Percentiles rank a stretch among this genome's conserved stretches.
Evolutionary conservation across 2,888 invertebrate species (phyloP).

Genomic region (Eudasyphora cyanicolor): DNA sequence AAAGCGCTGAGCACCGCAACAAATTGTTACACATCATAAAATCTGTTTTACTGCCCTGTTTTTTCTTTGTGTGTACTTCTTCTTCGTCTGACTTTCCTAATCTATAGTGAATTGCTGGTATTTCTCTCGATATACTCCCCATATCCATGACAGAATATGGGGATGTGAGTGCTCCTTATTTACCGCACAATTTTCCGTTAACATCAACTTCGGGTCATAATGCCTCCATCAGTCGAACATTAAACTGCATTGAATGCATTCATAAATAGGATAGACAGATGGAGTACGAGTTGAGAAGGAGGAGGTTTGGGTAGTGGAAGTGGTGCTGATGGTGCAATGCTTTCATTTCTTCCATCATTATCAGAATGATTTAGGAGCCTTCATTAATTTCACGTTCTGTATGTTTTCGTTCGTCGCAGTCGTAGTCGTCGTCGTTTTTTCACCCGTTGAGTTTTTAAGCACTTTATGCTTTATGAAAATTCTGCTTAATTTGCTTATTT

Average conservation of each 20-base stretch:
- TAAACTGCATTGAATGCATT: conserved; percentile 50
- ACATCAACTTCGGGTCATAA: conserved; percentile 50
- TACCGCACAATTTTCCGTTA: conserved; percentile 50
- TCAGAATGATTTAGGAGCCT: conserved; percentile 74
- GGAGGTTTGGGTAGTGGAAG: not conserved
- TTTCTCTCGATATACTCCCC: conserved; percentile 19
- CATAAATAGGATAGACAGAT: not conserved
- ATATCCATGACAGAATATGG: conserved; percentile 28
- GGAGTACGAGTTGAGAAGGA: not conserved
- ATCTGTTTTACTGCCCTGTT: conserved; percentile 64
- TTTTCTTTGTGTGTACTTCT: conserved; percentile 28
- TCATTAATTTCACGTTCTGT: conserved; percentile 19
- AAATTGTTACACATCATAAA: conserved; percentile 80
- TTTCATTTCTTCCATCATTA: conserved; percentile 66
- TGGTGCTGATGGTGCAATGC: not conserved
- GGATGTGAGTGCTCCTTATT: conserved; percentile 21
- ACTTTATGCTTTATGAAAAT: conserved; percentile 46
- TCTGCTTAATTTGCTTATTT: conserved; percentile 61
- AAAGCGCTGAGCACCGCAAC: conserved; percentile 69
- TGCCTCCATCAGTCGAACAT: conserved; percentile 39
- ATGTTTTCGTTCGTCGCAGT: not conserved
- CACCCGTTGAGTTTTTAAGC: no score
- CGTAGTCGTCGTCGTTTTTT: not conserved
- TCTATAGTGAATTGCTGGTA: conserved; percentile 31
- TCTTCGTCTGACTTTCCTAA: not conserved